These are phyloP conservation scores for Rapana venosa DNA, from an alignment of 2,888 invertebrate species.

Conservation along the genomic window DNA sequence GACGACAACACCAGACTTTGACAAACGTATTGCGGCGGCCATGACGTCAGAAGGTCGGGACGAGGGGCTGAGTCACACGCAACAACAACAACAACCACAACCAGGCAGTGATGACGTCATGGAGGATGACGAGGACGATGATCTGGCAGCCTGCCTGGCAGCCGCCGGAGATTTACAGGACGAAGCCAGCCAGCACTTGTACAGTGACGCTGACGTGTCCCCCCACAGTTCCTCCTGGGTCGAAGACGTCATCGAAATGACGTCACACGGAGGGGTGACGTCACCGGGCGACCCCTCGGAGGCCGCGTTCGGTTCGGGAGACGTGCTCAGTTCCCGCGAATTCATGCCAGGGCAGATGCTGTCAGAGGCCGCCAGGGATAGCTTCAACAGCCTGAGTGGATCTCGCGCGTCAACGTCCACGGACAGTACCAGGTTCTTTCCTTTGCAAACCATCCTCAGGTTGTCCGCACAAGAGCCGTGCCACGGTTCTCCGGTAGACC, in stretches of 20 bases:
- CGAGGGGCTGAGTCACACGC: not conserved
- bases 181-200: not conserved
- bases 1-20: not conserved
- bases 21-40: not conserved
- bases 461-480: not conserved
- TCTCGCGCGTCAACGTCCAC: no score
- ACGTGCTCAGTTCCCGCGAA: no score
- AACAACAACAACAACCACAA: not conserved
- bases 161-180: not conserved
- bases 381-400: no score
- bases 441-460: not conserved
- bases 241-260: not conserved
- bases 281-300: not conserved
- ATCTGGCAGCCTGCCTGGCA: not conserved
- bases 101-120: not conserved
- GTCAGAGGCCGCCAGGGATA: no score
- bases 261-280: not conserved
- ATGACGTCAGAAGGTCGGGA: constrained; percentile 7
- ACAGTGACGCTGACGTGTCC: not conserved
- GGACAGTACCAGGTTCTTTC: not conserved
- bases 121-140: not conserved
- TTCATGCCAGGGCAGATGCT: no score
- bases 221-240: not conserved
- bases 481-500: not conserved
- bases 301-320: no score